Base-by-base conservation (phyloP, 2,888 invertebrate species). In the Pocota personata region DNA sequence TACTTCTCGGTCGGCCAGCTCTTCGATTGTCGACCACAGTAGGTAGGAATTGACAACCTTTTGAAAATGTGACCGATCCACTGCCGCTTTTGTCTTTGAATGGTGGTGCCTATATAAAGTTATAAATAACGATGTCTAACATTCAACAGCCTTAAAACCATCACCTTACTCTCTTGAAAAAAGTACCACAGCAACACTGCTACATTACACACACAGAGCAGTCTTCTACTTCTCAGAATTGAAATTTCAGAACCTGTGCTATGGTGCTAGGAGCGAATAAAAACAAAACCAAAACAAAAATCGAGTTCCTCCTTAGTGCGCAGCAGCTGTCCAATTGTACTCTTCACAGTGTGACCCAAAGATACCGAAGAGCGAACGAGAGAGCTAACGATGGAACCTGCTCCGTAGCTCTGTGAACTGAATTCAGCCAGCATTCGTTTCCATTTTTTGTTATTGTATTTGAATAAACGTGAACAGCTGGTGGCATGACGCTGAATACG, bases 241-340 rank as follows among this genome's bases (percentile, higher is more conserved):
- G 6, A 46, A 21, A 66, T 30, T 67, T 32, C 43, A 52, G 69
- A 69, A 27, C 43, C 35, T 62, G 60, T 60, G 3, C 14, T 24
- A n/a, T 37, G 40, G 24, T 14, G 0, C 16, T 37, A 3, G n/a
- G 5, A 46, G 35, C 19, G 24, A 52, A 52, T 8, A 48, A 52
- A 75, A 40, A 8, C 10, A 40, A 19, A 8, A 27, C n/a, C 62
- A 60, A 46, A 52, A 48, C 30, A 60, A 58, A 72, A 73, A 52
- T 32, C 19, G 35, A 60, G 30, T 72, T 72, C 43, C 24, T 69
- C 32, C 46, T 32, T 67, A 67, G 55, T 82, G 86, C 86, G 86
- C 86, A 86, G 82, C 86, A 57, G 86, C 86, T 77, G 82, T 71
- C 48, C 76, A 6, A 58, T 66, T 60, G 40, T 77, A 32, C 67